phyloP scores from a whole-genome alignment of 2,888 invertebrate genomes.

The Catocala sponsa region DNA sequence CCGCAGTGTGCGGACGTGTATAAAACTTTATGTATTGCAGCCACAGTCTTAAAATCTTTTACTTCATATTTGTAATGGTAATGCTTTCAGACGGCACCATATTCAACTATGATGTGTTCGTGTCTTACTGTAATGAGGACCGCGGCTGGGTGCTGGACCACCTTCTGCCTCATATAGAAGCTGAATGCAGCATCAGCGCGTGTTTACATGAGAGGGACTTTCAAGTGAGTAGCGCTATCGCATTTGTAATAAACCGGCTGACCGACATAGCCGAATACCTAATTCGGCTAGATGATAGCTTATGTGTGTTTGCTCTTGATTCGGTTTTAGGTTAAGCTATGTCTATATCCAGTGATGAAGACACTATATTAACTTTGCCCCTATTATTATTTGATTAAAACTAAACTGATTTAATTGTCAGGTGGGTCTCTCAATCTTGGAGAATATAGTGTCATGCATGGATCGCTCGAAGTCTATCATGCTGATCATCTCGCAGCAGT shows the following conservation, averaged over 20 bases:
- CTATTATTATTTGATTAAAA: background rate
- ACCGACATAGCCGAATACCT: too few species aligned
- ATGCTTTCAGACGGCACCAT: slow-evolving; percentile 63
- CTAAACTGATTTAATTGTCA: slow-evolving; percentile 41
- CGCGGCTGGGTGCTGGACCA: slow-evolving; percentile 89
- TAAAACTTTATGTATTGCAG: too few species aligned
- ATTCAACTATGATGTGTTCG: slow-evolving; percentile 90
- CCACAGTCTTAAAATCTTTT: too few species aligned
- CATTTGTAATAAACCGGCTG: too few species aligned
- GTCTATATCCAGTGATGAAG: too few species aligned
- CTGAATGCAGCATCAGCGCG: slow-evolving; percentile 86
- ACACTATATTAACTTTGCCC: too few species aligned
- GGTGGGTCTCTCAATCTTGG: slow-evolving; percentile 91
- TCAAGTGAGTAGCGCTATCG: slow-evolving; percentile 83
- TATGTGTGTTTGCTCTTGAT: too few species aligned
- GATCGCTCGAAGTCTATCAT: slow-evolving; percentile 90
- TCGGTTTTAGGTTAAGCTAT: too few species aligned
- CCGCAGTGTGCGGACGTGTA: too few species aligned
- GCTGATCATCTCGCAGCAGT: slow-evolving; percentile 89
- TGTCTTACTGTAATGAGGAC: slow-evolving; percentile 91
- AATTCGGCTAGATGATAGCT: too few species aligned
- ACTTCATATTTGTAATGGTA: too few species aligned
- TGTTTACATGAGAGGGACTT: slow-evolving; percentile 92
- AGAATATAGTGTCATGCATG: slow-evolving; percentile 91
- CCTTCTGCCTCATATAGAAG: slow-evolving; percentile 89